Evolutionary conservation across 2,113 vertebrate species (phyloP), one percentile per base, ranked within the genome.

Genomic region (Cinclus cinclus): DNA sequence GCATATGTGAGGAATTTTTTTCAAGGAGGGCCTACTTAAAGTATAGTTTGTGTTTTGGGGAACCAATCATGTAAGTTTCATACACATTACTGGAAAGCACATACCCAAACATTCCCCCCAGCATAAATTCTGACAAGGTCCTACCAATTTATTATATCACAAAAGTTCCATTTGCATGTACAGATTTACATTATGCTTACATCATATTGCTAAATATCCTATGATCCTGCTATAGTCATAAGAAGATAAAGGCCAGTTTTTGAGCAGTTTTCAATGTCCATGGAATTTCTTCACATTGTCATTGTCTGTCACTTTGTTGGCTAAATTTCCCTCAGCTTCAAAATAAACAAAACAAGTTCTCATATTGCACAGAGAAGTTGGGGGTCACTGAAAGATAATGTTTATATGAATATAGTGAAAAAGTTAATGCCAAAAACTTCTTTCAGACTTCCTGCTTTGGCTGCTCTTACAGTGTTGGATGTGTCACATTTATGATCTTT

Each of bases 1-100:
- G 21, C 65, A 53, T 78, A 87, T 69, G 60, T 92, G 33, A 69
- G 39, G 73, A 80, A 35, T 62, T 53, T 94, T 96, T 97, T 95
- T 91, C 53, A 87, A 83, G 76, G 30, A 68, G 76, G 49, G 21
- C 19, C 64, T 77, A 52, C 27, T 92, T 96, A 70, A 60, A 88
- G 20, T 42, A 87, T 20, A 85, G 30, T 76, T 84, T 55, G 71
- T 49, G n/a, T 70, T 85, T 92, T 81, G 62, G 78, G 73, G 80
- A 77, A 89, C 21, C 5, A 67, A 25, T 71, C 74, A 53, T 92
- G 37, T 64, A 88, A 87, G n/a, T 74, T 92, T 92, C 47, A 33
- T 67, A n/a, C 12, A 35, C 58, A 55, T 93, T 91, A 92, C 79
- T 76, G 46, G 60, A 42, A 71, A 93, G 18, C 50, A 87, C 17